Evolutionary conservation across 2,797 vertebrate genomes (phyloP), one percentile per base, ranked within the genome.

Genomic region (Onychomys torridus): DNA sequence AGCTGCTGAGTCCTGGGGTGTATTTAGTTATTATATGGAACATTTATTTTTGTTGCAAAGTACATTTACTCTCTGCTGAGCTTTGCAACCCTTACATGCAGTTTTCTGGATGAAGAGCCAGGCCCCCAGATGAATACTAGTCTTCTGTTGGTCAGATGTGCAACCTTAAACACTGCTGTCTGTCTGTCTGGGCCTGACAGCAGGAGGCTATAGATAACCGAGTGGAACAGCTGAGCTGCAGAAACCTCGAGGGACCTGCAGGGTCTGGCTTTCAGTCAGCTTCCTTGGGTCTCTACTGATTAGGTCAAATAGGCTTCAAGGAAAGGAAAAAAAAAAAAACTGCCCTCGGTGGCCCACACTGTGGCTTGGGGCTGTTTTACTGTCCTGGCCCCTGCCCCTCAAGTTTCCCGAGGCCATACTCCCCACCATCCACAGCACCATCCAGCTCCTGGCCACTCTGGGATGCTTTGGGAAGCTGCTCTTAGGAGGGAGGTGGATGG

Each of bases 401-500:
- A 13, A 23, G 65, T 67, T 21, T 78, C 40, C 57, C 1, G 9
- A 85, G 77, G 46, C 23, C 16, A 5, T 3, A 32, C 34, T 59
- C 29, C 14, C 0, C 12, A 46, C 79, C 63, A 46, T 82, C 61
- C 61, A 69, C 84, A 77, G 84, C 4, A 85, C 63, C 40, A 27
- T 81, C 57, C 55, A 52, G 40, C 92, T 75, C 73, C 97, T 95
- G 97, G 93, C 61, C 97, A 87, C 86, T 97, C 73, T 37, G 79
- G 78, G 75, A 78, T 98, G 97, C 96, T 96, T 96, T 97, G 93
- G 90, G 95, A 98, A 98, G 97, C 88, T 96, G 93, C 91, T 88
- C 97, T 98, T 97, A 96, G 90, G 97, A 98, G 96, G 94, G 88
- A 97, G 95, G 95, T 61, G 92, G 97, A 95, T 81, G 97, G 96